Evolutionary conservation across 2,797 vertebrate genomes (phyloP).

Genomic region (Galaxias olidus): DNA sequence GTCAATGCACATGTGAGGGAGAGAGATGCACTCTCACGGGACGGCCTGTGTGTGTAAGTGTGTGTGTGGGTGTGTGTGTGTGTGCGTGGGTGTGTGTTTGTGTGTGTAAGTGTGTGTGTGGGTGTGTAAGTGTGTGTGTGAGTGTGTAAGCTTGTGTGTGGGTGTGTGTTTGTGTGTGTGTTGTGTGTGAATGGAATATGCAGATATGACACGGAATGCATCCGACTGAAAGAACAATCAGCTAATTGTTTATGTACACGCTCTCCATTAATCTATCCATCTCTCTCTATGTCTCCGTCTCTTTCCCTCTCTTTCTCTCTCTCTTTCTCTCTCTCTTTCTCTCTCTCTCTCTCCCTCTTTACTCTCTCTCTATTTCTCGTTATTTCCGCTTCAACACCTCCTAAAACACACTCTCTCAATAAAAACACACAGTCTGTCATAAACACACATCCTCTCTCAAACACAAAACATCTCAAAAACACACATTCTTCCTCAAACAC

Average conservation of each 20-base stretch:
- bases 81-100: constrained; percentile 2
- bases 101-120: not conserved
- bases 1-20: too few species aligned
- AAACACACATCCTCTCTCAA: too few species aligned
- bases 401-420: constrained; percentile 25
- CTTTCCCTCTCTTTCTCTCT: constrained; percentile 5
- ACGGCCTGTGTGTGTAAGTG: not conserved
- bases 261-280: not conserved
- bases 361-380: constrained; percentile 10
- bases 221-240: too few species aligned
- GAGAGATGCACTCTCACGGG: too few species aligned
- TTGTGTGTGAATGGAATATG: constrained; percentile 11
- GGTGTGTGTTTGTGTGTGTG: constrained; percentile 2
- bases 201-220: too few species aligned
- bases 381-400: constrained; percentile 9
- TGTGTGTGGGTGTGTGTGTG: constrained; percentile 5
- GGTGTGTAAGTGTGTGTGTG: too few species aligned
- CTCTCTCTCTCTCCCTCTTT: not conserved
- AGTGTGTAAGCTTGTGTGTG: constrained; percentile 3
- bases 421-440: too few species aligned
- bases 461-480: too few species aligned
- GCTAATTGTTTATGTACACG: too few species aligned
- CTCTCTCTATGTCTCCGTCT: not conserved
- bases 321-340: not conserved
- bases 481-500: not conserved